Evolutionary conservation across 2,797 vertebrate genomes (phyloP), one percentile per base, ranked within the genome.

Genomic region (Anniella stebbinsi): DNA sequence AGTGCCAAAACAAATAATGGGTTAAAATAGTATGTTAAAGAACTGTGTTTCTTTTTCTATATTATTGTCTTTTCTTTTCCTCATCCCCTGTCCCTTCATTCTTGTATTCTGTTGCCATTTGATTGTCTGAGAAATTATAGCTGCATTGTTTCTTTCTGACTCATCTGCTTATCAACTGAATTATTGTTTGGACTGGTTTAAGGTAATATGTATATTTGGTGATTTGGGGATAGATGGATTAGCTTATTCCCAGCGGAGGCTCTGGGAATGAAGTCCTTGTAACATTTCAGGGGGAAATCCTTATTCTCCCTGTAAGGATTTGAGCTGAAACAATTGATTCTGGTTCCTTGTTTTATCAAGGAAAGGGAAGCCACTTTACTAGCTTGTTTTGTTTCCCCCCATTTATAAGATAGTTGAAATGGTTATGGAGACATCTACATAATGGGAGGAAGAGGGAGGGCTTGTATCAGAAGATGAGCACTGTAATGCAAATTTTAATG

Each of bases 121-220:
- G 60, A 87, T 72, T 93, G 8, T 54, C 69, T 93, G 88, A 89
- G 89, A 93, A 95, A 89, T 13, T 0, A 72, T 92, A 72, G n/a
- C 66, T 88, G 66, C 25, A 25, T 85, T 85, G 60, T 87, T 91
- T 92, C 45, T 57, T 89, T 91, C 76, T 90, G 45, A 60, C 80
- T 93, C 72, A 87, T 51, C 28, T 86, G 80, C 66, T 85, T 94
- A 36, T 82, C 90, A 81, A 41, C 13, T 89, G 51, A 25, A 30
- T 88, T 92, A 73, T 25, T 76, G 87, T 83, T 81, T 90, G 54
- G 33, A 18, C 69, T 82, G 38, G 28, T 72, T 89, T 80, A 60
- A 84, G 66, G 67, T 85, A 73, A 75, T 1, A 1, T 69, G 0
- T 10, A 0, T 45, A 48, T 0, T 0, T 38, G 63, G n/a, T 87